phyloP scores from a whole-genome alignment of 2,888 invertebrate species.

The Tenthredo distinguenda region DNA sequence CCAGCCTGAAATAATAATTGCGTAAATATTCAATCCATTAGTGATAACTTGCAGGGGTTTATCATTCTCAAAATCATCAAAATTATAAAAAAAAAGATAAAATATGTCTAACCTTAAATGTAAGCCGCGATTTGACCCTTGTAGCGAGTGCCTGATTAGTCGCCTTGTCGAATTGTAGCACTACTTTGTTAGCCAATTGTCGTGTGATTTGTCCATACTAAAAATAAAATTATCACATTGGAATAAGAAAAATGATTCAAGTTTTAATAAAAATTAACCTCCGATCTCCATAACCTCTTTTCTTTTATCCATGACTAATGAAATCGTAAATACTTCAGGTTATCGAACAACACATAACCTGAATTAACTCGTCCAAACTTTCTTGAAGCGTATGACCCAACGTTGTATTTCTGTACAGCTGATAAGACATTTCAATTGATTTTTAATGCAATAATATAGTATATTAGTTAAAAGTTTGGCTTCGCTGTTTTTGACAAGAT shows the following conservation, averaged over 20 bases:
- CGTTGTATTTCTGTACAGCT: slow-evolving; percentile 98
- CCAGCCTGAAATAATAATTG: slow-evolving; percentile 80
- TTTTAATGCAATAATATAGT: not conserved
- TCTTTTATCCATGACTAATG: not conserved
- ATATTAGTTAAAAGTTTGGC: not conserved
- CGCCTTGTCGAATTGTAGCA: slow-evolving; percentile 97
- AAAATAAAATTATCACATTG: slow-evolving; percentile 65
- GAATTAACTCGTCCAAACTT: slow-evolving; percentile 97
- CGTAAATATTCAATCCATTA: not conserved
- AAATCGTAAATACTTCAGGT: not conserved
- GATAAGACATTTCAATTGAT: slow-evolving; percentile 91
- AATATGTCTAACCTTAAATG: slow-evolving; percentile 87
- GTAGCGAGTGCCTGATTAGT: slow-evolving; percentile 96
- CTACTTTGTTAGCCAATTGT: slow-evolving; percentile 94
- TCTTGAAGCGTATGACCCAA: slow-evolving; percentile 98
- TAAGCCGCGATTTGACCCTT: slow-evolving; percentile 94
- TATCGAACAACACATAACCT: slow-evolving; percentile 80
- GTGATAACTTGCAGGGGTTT: no score
- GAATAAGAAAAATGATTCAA: slow-evolving; percentile 21
- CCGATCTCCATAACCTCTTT: slow-evolving; percentile 43
- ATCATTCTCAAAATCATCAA: no score
- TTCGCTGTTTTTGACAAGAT: slow-evolving; percentile 3
- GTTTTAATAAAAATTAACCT: slow-evolving; percentile 51
- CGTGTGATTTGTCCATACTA: slow-evolving; percentile 98
- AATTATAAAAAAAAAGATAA: not conserved